These are phyloP conservation scores for Drosophila birchii DNA, from an alignment of 2,888 invertebrate species.

Conservation along the genomic window DNA sequence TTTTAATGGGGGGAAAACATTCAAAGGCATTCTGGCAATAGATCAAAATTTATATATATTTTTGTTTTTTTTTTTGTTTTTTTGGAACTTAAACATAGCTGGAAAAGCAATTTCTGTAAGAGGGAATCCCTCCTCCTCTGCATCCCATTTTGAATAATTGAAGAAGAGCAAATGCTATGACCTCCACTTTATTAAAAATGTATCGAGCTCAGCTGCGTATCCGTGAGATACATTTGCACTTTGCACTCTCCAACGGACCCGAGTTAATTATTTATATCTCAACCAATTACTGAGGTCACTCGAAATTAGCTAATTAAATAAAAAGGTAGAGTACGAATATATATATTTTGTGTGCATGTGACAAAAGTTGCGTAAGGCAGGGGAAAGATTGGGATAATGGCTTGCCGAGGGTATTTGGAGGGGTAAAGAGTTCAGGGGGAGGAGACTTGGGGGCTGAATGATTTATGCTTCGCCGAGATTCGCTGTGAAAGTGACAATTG, in stretches of 20 bases:
- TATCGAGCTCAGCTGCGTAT: constrained; percentile 54
- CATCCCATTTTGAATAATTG: constrained; percentile 57
- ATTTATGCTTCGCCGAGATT: constrained; percentile 43
- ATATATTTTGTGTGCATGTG: constrained; percentile 39
- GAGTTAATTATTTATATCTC: constrained; percentile 65
- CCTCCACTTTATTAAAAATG: constrained; percentile 60
- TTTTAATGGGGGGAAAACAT: constrained; percentile 48
- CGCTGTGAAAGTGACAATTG: constrained; percentile 39
- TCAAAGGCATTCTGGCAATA: constrained; percentile 57
- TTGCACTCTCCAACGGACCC: constrained; percentile 52
- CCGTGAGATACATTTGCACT: constrained; percentile 49
- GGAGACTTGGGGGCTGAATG: constrained; percentile 31
- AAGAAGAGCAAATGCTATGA: constrained; percentile 46
- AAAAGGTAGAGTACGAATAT: constrained; percentile 43
- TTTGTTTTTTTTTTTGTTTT: background rate
- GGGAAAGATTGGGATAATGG: background rate
- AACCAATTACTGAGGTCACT: constrained; percentile 58
- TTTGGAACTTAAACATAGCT: too few relatives aligned
- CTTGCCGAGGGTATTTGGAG: background rate
- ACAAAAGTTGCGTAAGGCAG: constrained; percentile 50
- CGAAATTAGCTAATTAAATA: constrained; percentile 73
- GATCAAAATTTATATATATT: constrained; percentile 62
- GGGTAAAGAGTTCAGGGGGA: background rate
- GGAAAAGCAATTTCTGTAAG: constrained; percentile 19
- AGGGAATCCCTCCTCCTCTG: background rate